Base-by-base conservation (phyloP, 2,888 invertebrate species). In the Sminthurides aquaticus region DNA sequence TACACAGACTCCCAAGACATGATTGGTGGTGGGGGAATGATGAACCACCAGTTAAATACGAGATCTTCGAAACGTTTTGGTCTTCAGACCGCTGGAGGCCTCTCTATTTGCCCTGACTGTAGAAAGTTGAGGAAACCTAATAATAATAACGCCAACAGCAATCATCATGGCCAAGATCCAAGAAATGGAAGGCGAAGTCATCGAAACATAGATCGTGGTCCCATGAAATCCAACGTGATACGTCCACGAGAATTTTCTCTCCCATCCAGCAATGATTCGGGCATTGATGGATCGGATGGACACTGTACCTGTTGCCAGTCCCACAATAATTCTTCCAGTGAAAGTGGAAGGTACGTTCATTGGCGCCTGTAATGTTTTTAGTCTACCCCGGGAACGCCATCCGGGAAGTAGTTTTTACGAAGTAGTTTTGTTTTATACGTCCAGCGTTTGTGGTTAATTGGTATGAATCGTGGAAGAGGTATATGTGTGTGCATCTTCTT, bases 281-380 rank as follows among this genome's bases (percentile, higher is more conserved):
- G 72, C 27, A 74, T 74, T 43, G 74, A 72, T 60, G 72, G 71
- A 3, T 70, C 71, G 1, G 74, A 71, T 55, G 73, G 73, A 54
- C 72, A 74, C 64, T 72, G 72, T 60, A 69, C 67, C 27, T 74
- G 74, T 65, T 74, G 71, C 66, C 71, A 71, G 63, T 69, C 71
- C 5, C 70, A 71, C 59, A 67, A 67, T 57, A 67, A 66, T 57
- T 71, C 67, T 58, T 67, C 69, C 28, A 65, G 66, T 62, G 67
- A 69, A 57, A 67, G 67, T 56, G 67, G 68, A 64, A 68, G 69
- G 69, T 69, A 64, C 27, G 34, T 61, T 54, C 62, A 63, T 34
- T 63, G 63, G 62, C 56, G 62, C 48, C 49, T 62, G 26, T 62
- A 62, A 28, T 22, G 27, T 24, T 25, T 3, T 15, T 25, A 24